phyloP scores from a whole-genome alignment of 2,888 invertebrate species.

The Neoaliturus tenellus region DNA sequence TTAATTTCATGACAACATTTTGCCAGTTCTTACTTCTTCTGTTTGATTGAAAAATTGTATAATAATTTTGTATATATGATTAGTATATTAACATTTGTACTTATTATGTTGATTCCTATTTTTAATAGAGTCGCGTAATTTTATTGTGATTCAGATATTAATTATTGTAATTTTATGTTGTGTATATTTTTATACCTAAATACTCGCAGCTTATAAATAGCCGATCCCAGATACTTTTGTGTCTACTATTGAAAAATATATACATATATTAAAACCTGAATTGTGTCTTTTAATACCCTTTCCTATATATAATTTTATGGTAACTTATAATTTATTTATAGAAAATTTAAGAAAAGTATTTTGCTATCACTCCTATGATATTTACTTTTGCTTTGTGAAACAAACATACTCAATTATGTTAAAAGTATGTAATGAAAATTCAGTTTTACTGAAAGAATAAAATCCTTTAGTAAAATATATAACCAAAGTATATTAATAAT shows the following conservation, averaged over 20 bases:
- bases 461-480: too few species aligned
- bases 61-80: conserved; percentile 49
- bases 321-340: too few species aligned
- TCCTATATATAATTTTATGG: too few species aligned
- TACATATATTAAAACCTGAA: conserved; percentile 47
- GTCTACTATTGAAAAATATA: conserved; percentile 58
- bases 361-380: too few species aligned
- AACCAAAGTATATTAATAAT: too few species aligned
- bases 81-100: conserved; percentile 55
- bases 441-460: too few species aligned
- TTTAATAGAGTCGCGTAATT: conserved; percentile 35
- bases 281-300: not conserved
- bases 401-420: too few species aligned
- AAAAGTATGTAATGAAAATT: too few species aligned
- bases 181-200: conserved; percentile 60
- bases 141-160: conserved; percentile 51
- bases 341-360: too few species aligned
- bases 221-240: conserved; percentile 59
- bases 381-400: too few species aligned
- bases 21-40: conserved; percentile 36
- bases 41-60: not conserved
- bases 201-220: conserved; percentile 60
- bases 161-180: conserved; percentile 57
- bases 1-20: not conserved
- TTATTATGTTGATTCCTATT: conserved; percentile 58